These are phyloP conservation scores for Chondrilla cf. caribensis DNA, from an alignment of 37 sponge, comb jelly and placozoan species.

Conservation along the genomic window DNA sequence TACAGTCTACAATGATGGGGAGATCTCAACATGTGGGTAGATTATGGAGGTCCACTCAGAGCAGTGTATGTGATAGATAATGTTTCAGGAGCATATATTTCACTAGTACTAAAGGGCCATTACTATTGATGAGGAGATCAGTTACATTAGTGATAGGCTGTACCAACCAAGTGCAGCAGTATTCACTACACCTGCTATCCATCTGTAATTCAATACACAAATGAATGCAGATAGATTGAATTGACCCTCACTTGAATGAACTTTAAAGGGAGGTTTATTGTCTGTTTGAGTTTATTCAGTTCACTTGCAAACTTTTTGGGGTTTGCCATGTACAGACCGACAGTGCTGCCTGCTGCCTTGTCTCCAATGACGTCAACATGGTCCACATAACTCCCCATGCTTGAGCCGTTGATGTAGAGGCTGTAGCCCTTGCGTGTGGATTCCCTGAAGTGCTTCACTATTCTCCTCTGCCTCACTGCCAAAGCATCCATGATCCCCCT, in stretches of 20 bases:
- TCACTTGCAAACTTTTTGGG: neutral
- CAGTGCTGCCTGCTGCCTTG: constrained; percentile 1
- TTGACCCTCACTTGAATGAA: constrained; percentile 13
- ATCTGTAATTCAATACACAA: too few species aligned
- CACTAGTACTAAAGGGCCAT: too few species aligned
- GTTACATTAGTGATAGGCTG: too few species aligned
- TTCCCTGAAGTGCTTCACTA: neutral
- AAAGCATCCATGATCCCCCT: neutral
- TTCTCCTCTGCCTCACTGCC: neutral
- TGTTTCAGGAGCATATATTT: too few species aligned
- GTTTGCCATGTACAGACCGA: constrained; percentile 10
- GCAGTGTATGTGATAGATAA: too few species aligned
- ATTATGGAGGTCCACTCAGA: too few species aligned
- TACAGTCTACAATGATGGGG: too few species aligned
- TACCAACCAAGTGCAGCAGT: too few species aligned
- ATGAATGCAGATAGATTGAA: too few species aligned
- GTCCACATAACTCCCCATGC: neutral
- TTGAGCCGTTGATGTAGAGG: neutral
- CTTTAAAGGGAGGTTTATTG: neutral
- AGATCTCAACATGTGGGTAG: too few species aligned
- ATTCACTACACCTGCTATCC: too few species aligned
- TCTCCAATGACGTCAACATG: neutral
- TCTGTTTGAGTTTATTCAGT: neutral
- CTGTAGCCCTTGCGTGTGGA: constrained; percentile 11
- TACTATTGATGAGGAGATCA: too few species aligned